Evolutionary conservation across 2,113 vertebrate genomes (phyloP), one percentile per base, ranked within the genome.

Genomic region (Quiscalus mexicanus): DNA sequence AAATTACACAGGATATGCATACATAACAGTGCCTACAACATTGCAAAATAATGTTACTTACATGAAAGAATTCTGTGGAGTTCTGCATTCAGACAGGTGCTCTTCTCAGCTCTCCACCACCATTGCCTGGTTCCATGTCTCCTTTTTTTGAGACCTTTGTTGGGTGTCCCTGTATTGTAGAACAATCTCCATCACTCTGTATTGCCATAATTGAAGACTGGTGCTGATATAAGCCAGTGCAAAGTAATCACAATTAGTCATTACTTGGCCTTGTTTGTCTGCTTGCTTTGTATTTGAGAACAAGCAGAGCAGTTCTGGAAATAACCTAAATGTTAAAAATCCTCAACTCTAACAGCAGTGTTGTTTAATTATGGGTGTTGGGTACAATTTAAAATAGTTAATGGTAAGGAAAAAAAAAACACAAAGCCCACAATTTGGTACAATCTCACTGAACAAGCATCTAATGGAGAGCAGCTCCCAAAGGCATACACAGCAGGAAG

Each of bases 141-240:
- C 23, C 2, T 52, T 70, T 58, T 58, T 55, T 30, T 24, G 22
- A 56, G 53, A 33, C 31, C 53, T 56, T 42, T 62, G 11, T 53
- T 71, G 19, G 2, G 0, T 33, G 15, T 45, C 12, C 16, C 23
- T 70, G 13, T 67, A 33, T 33, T 3, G 3, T 12, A 42, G 42
- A 37, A 49, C n/a, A 91, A 9, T 67, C 25, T 77, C 30, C 11
- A 35, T 86, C 20, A 3, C 19, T 82, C 9, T 70, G 7, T 52
- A 16, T 39, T 64, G 25, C 30, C 15, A 0, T 84, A 58, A 33
- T 8, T 76, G 44, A 73, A 52, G 45, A 49, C 49, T 39, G 28
- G 9, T 85, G 17, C 47, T 7, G 8, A 4, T 22, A 16, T 4
- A 9, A 63, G 8, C 35, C 0, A 2, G 5, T 27, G 25, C 20